Percentiles rank a stretch among this genome's conserved stretches.
These are phyloP conservation scores for Chloropsis cyanopogon DNA, from an alignment of 2,113 vertebrate species.

Conservation along the genomic window DNA sequence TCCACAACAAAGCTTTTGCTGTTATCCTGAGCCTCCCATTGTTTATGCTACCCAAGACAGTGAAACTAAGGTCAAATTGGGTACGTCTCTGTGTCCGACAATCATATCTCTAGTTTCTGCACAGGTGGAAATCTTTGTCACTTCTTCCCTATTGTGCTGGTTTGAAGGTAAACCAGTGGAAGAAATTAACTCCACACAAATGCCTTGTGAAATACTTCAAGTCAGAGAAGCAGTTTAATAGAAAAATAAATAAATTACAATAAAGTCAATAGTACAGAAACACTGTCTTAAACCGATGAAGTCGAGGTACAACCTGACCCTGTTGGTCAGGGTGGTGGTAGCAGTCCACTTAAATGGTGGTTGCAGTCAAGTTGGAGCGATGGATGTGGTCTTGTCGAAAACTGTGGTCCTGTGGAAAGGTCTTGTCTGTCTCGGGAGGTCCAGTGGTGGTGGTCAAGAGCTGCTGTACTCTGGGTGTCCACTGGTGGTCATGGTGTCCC, in stretches of 20 bases:
- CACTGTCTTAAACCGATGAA: not conserved
- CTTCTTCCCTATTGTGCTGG: not conserved
- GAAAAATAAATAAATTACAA: not conserved
- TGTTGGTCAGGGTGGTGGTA: not conserved
- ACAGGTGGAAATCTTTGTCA: not conserved
- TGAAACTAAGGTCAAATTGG: not conserved
- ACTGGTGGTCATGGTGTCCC: not conserved
- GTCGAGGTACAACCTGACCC: fast-evolving
- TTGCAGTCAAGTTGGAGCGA: not conserved
- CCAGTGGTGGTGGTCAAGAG: not conserved
- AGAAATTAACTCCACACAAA: not conserved
- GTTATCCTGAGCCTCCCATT: not conserved
- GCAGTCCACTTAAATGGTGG: not conserved
- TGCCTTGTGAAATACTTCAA: not conserved
- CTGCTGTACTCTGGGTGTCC: not conserved
- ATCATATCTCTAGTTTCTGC: not conserved
- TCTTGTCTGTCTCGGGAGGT: not conserved
- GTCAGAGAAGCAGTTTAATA: not conserved
- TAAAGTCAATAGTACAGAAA: not conserved
- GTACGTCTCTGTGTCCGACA: not conserved
- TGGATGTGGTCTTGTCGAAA: not conserved
- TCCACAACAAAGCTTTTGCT: not conserved
- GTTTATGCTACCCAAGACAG: not conserved
- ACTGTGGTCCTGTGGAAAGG: not conserved
- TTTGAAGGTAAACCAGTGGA: not conserved